Base-by-base conservation (phyloP, 1,140 invertebrate species). In the Nymphalis io region DNA sequence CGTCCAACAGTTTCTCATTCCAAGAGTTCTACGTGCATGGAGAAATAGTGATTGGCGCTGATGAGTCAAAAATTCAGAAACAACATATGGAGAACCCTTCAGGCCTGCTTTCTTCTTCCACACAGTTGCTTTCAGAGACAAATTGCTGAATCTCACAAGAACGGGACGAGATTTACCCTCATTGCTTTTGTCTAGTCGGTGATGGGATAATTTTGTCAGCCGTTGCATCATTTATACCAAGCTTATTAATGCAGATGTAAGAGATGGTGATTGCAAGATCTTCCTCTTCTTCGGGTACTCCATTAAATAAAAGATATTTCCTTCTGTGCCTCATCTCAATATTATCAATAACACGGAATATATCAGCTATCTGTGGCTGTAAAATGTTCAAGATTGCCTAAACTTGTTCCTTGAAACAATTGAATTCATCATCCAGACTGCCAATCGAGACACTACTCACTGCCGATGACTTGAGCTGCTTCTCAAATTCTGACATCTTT, bases 11-110 rank as follows among this genome's bases (percentile, higher is more conserved):
- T 42, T 42, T 5, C 4, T 42, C 12, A 42, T 42, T n/a, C 40
- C 40, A 13, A 42, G 15, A 15, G 12, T 42, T 42, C 15, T 42
- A n/a, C 40, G 40, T n/a, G 13, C 40, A 4, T 13, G 40, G 12
- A 42, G 15, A n/a, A 42, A 42, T 12, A 42, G 15, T n/a, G 40
- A 42, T n/a, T 42, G 40, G 13, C 13, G 40, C 12, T 42, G 40
- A n/a, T 42, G 40, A n/a, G 40, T 66, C 20, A 66, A 51, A 15
- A 66, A 66, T 15, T 66, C 63, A 15, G 63, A 66, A 2, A 66
- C 0, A 2, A 66, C 63, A 21, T 57, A 42, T 6, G 63, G 20
- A 11, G 63, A 57, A 18, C 63, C 63, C 21, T 66, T 66, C 10
- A 66, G 53, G 15, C 53, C 20, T 40, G 53, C 8, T 20, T 66